A percentile compares a stretch with the other conserved stretches of the same genome.
These are phyloP conservation scores for Dorcus parallelipipedus DNA, from an alignment of 2,888 invertebrate species.

Conservation along the genomic window DNA sequence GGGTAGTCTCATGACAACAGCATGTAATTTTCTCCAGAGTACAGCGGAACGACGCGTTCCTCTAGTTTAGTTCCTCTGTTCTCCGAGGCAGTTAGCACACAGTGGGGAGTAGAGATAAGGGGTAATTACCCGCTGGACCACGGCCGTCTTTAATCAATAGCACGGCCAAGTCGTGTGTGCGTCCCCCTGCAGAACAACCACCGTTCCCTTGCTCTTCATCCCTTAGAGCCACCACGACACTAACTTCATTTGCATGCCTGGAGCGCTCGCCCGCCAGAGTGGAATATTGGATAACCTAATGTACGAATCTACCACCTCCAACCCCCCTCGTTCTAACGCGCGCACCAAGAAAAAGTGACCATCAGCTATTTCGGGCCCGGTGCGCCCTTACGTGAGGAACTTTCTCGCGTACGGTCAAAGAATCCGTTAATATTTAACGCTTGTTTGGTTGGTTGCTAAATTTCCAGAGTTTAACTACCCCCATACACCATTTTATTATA, in stretches of 20 bases:
- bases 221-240: conserved; percentile 31
- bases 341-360: not conserved
- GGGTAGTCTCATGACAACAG: not conserved
- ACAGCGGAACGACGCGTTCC: conserved; percentile 1
- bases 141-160: conserved; percentile 51
- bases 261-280: conserved; percentile 47
- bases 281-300: conserved; percentile 51
- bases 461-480: too few species aligned
- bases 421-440: too few species aligned
- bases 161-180: conserved; percentile 33
- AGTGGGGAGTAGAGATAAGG: conserved; percentile 26
- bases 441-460: too few species aligned
- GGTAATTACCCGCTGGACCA: conserved; percentile 48
- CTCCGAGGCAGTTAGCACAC: conserved; percentile 2
- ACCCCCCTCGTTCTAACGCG: not conserved
- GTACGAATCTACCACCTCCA: conserved; percentile 22
- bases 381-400: not conserved
- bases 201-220: not conserved
- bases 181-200: not conserved
- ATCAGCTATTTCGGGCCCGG: not conserved
- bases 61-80: not conserved
- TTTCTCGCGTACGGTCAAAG: not conserved
- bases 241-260: conserved; percentile 53
- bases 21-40: not conserved
- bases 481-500: too few species aligned